Conservation (phyloP, 2,888 invertebrate genomes). For the Ceriagrion tenellum region DNA sequence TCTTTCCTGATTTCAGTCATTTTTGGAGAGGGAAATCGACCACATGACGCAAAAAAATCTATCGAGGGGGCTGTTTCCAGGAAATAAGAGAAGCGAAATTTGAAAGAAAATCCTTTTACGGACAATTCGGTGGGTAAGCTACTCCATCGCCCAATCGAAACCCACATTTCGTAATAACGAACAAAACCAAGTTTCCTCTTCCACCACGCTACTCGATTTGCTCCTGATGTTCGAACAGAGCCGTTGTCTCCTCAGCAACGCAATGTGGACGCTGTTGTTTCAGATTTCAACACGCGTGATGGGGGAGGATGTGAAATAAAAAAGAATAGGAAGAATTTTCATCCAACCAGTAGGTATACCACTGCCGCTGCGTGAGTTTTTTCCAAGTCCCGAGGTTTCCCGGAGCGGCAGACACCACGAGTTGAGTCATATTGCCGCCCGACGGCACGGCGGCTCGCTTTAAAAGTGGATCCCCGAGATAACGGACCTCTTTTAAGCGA, state of each 20-base stretch:
- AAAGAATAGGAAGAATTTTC: not conserved
- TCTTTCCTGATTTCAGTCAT: not conserved
- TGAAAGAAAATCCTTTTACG: not conserved
- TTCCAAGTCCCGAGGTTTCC: slow-evolving; percentile 7
- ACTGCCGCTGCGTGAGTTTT: not conserved
- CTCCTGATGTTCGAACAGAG: not conserved
- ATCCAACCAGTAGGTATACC: not conserved
- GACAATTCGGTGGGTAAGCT: not conserved
- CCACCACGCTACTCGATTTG: not conserved
- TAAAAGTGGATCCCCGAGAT: not conserved
- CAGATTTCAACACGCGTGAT: not conserved
- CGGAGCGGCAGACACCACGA: not conserved
- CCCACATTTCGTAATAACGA: not conserved
- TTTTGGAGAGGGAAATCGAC: not conserved
- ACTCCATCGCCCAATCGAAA: not conserved
- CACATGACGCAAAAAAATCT: not conserved
- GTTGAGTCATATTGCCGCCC: not conserved
- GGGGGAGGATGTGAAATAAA: not conserved
- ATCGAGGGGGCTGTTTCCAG: not conserved
- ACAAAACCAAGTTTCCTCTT: not conserved
- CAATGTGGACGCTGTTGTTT: not conserved
- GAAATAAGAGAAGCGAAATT: not conserved
- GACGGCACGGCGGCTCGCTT: too few relatives aligned
- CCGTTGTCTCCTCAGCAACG: not conserved
- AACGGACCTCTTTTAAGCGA: not conserved